Percentiles rank a stretch among this genome's conserved stretches.
Conservation (phyloP, 2,888 invertebrate species). For the Trissolcus japonicus region DNA sequence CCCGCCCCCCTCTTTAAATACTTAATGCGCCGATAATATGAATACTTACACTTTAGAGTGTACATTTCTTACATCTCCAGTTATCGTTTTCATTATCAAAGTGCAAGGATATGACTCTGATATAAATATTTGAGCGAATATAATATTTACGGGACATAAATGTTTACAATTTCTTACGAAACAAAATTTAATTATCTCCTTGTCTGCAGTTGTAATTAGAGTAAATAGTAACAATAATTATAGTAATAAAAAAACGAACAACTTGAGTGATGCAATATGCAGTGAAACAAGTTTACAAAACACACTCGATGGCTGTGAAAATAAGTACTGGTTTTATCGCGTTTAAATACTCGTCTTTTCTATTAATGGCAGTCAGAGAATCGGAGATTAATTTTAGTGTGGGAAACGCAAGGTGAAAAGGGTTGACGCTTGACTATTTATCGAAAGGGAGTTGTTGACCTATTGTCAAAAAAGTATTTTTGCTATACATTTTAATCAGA, state of each 20-base stretch:
- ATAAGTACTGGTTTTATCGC: slow-evolving; percentile 30
- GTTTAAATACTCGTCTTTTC: slow-evolving; percentile 33
- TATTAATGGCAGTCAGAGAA: slow-evolving; percentile 17
- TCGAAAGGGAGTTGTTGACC: slow-evolving; percentile 26
- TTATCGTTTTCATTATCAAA: too few relatives aligned
- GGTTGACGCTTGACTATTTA: slow-evolving; percentile 42
- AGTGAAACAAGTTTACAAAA: too few relatives aligned
- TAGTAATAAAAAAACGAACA: too few relatives aligned
- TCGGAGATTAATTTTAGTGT: slow-evolving; percentile 53
- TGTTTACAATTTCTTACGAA: too few relatives aligned
- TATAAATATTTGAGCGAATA: too few relatives aligned
- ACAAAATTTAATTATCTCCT: too few relatives aligned
- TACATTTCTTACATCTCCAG: not conserved
- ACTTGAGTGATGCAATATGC: too few relatives aligned
- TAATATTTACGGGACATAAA: too few relatives aligned
- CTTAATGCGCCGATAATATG: slow-evolving; percentile 43
- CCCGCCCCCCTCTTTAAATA: slow-evolving; percentile 24
- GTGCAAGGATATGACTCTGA: too few relatives aligned
- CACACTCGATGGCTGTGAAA: slow-evolving; percentile 8
- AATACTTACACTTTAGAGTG: slow-evolving; percentile 32
- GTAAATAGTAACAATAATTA: too few relatives aligned
- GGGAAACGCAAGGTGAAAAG: slow-evolving; percentile 57
- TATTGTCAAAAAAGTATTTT: slow-evolving; percentile 22
- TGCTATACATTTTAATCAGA: not conserved
- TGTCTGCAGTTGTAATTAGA: too few relatives aligned